phyloP scores from a whole-genome alignment of 2,888 invertebrate species.

The Smittia sp. region DNA sequence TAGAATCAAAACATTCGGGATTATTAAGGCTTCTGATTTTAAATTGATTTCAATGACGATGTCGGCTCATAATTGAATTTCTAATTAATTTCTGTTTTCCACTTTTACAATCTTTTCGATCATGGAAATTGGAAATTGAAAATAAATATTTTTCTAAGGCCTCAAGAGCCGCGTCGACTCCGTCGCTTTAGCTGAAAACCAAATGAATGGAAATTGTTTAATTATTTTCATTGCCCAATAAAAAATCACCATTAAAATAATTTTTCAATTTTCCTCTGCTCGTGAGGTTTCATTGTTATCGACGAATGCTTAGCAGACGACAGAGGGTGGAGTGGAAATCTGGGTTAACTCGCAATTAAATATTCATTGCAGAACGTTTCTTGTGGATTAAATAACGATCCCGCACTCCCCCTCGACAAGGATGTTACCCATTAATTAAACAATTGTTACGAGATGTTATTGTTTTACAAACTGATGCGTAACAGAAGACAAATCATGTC shows the following conservation, averaged over 20 bases:
- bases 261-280: constrained; percentile 2
- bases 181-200: not conserved
- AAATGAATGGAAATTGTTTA: constrained; percentile 1
- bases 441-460: constrained; percentile 8
- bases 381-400: not conserved
- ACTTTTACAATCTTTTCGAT: not conserved
- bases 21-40: constrained; percentile 6
- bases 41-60: constrained; percentile 16
- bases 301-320: not conserved
- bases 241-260: constrained; percentile 13
- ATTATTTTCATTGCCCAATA: constrained; percentile 3
- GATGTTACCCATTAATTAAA: not conserved
- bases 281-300: not conserved
- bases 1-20: not conserved
- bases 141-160: not conserved
- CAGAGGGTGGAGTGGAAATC: not conserved
- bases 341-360: constrained; percentile 13
- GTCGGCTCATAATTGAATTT: constrained; percentile 13
- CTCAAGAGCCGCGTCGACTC: not conserved
- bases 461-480: constrained; percentile 2
- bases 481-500: constrained; percentile 25
- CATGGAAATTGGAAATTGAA: constrained; percentile 6
- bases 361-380: constrained; percentile 11
- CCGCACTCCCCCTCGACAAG: not conserved
- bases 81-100: not conserved